Evolutionary conservation across 64 coral and sea anemone species (phyloP), one percentile per base, ranked within the genome.

Genomic region (Montipora sp.): DNA sequence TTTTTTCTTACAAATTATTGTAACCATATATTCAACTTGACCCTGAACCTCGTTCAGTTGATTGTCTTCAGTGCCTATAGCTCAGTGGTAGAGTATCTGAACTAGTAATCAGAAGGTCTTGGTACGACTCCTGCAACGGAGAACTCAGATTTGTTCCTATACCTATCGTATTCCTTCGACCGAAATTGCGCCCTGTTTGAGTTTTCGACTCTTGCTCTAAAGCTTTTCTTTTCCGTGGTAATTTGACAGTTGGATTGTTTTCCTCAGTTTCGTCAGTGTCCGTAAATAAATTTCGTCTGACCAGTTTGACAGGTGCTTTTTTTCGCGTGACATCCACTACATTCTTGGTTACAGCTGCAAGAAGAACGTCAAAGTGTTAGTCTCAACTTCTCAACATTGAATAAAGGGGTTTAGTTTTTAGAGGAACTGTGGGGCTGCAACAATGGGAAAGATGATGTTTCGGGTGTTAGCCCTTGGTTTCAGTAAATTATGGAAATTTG

Each of bases 231-330:
- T 77, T 70, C 43, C 8, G 60, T 77, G 77, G 65, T 0, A 8
- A 11, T 89, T 19, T 55, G n/a, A 2, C 44, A 24, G 20, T 48
- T 83, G 87, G 21, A 23, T 83, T 79, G 12, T 51, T 78, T n/a
- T 49, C 74, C 57, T 80, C 61, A 5, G 80, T 73, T 85, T 49
- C 79, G 10, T 89, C 90, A 9, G 44, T 77, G 49, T 77, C 92
- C 19, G 83, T 95, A 48, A 98, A 98, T 3, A 98, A 55, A 71
- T 98, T 98, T 73, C 96, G 86, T 43, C 96, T 88, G 43, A 98
- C 96, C 73, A 89, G 89, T 72, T 98, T 98, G 1, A 95, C 96
- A 14, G 96, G 93, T 43, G 93, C 95, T 75, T 92, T 93, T 45
- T 90, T 93, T 48, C 23, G 14, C 59, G 66, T 81, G 1, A 19